phyloP scores from a whole-genome alignment of 2,113 vertebrate species.

The Sakesphorus luctuosus region DNA sequence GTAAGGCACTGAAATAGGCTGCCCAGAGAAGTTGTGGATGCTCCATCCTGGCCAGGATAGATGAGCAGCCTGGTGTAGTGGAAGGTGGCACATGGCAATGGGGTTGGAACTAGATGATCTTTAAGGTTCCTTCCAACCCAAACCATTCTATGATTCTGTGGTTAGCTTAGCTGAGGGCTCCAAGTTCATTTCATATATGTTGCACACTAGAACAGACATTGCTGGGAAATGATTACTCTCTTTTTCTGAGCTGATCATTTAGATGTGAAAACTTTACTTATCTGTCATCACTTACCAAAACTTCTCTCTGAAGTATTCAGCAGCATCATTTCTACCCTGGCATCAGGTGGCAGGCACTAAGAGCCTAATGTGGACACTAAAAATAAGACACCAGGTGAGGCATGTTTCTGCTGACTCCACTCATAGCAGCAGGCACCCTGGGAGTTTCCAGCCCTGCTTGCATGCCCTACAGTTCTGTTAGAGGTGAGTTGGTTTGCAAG shows the following conservation, averaged over 20 bases:
- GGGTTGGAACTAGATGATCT: accelerated
- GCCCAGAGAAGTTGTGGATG: not conserved
- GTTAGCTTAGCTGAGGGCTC: not conserved
- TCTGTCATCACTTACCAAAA: not conserved
- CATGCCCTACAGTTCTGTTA: not conserved
- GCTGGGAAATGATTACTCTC: not conserved
- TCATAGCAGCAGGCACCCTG: not conserved
- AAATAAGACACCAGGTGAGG: not conserved
- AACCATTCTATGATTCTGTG: not conserved
- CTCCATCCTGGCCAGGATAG: no score
- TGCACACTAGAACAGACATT: not conserved
- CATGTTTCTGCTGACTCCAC: not conserved
- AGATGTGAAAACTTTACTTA: not conserved
- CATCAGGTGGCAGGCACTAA: not conserved
- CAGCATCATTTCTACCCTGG: not conserved
- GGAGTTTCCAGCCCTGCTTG: not conserved
- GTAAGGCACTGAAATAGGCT: not conserved
- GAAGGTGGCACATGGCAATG: not conserved
- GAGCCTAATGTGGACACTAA: not conserved
- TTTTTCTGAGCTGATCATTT: not conserved
- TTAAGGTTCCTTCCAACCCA: not conserved
- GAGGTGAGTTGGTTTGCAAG: not conserved
- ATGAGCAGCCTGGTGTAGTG: not conserved
- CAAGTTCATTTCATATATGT: not conserved
- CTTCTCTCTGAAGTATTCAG: not conserved